Conservation (phyloP, 2,113 vertebrate species). For the Zosterops borbonicus region DNA sequence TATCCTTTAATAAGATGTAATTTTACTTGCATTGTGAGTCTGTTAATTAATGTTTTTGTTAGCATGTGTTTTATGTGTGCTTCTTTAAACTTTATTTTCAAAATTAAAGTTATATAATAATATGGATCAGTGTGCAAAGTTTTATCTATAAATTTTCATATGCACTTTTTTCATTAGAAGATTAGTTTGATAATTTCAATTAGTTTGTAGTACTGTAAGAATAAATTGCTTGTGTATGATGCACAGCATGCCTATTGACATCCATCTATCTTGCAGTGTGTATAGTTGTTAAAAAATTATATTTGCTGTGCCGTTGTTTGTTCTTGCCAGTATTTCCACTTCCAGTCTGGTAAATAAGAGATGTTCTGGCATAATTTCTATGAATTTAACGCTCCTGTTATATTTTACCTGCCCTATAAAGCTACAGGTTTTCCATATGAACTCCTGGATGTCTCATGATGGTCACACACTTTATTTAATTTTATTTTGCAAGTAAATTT, state of each 20-base stretch:
- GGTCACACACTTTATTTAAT: neutral
- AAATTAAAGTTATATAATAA: neutral
- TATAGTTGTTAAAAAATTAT: neutral
- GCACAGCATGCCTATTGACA: neutral
- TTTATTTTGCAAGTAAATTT: neutral
- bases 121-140: neutral
- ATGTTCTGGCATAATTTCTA: neutral
- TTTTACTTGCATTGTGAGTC: neutral
- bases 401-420: neutral
- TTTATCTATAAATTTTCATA: neutral
- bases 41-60: neutral
- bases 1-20: neutral
- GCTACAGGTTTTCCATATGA: neutral
- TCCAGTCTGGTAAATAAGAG: neutral
- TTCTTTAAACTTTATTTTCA: neutral
- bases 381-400: neutral
- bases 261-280: neutral
- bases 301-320: neutral
- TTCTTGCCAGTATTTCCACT: neutral
- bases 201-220: neutral
- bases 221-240: neutral
- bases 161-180: neutral
- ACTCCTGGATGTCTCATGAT: neutral
- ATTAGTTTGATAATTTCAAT: neutral
- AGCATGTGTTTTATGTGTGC: neutral